Base-by-base conservation (phyloP, 2,888 invertebrate genomes). In the Lasioglossum marginatum region DNA sequence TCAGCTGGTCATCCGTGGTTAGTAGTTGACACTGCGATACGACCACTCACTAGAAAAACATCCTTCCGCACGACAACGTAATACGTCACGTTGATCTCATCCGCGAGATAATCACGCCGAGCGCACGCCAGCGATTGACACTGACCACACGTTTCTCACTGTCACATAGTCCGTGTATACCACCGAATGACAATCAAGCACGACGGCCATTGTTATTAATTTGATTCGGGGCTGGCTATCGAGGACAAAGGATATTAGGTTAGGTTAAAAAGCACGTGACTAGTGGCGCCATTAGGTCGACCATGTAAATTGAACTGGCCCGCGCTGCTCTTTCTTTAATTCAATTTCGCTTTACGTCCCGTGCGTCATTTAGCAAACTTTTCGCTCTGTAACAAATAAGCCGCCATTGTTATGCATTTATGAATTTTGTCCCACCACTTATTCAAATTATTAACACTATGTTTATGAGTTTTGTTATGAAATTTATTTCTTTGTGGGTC, bases 171-270 rank as follows among this genome's bases (percentile, higher is more conserved):
- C 81, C 79, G 66, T 52, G 74, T 89, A 87, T 81, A 77, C 85
- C 77, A 83, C 85, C 79, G 83, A 88, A 86, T 93, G 93, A 93
- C 93, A 93, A 90, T 79, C 89, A 89, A 87, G 74, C 86, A 74
- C 85, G 90, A 91, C 93, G 90, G 93, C 93, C 93, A 92, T 93
- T 93, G 91, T 92, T 92, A 87, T 91, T 89, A 89, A 89, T 89
- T 87, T 88, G 85, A 88, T 91, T 88, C 81, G 80, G 82, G 75
- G 48, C 72, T 82, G 76, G 66, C 70, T 82, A 83, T 86, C 71
- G 88, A 86, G 88, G 88, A 88, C 88, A 88, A 88, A 88, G 88
- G 88, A 89, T 82, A 84, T 84, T 87, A 88, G 86, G 91, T 90
- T 91, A 90, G 91, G 86, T 90, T 86, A 79, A 78, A 81, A 85